Percentiles rank a stretch among this genome's conserved stretches.
Evolutionary conservation across 2,888 invertebrate species (phyloP).

Genomic region (Cataglyphis rosenhaueri): DNA sequence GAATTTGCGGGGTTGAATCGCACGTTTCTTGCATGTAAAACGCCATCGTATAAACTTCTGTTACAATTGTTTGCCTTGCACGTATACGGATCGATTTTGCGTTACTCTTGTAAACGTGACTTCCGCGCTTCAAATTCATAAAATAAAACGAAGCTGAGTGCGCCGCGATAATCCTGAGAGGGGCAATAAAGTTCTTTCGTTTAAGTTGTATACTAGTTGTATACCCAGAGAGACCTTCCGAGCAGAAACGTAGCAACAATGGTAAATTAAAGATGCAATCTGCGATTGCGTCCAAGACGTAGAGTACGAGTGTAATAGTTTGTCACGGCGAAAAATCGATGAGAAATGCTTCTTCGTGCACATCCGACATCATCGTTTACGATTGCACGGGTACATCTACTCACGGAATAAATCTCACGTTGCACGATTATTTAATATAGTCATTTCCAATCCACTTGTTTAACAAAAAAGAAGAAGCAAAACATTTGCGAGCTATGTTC

Average conservation of each 20-base stretch:
- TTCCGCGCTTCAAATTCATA: constrained; percentile 5
- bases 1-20: constrained; percentile 8
- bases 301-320: constrained; percentile 53
- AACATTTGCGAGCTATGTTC: background rate
- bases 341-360: background rate
- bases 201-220: constrained; percentile 44
- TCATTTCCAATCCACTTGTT: constrained; percentile 25
- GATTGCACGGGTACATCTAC: background rate
- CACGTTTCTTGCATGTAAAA: background rate
- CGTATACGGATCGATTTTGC: background rate
- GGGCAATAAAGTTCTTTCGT: constrained; percentile 59
- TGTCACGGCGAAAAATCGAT: constrained; percentile 51
- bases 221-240: constrained; percentile 23
- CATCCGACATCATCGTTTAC: constrained; percentile 34
- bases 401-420: constrained; percentile 38
- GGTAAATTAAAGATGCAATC: constrained; percentile 60
- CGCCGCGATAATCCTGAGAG: constrained; percentile 48
- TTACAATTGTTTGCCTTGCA: constrained; percentile 16
- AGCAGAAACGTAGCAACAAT: constrained; percentile 12
- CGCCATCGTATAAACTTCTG: background rate
- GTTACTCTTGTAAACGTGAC: constrained; percentile 22
- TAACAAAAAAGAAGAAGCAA: constrained; percentile 10
- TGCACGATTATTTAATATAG: constrained; percentile 35
- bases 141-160: constrained; percentile 22
- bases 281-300: constrained; percentile 38